phyloP scores from a whole-genome alignment of 2,113 vertebrate species.

The Athene noctua region DNA sequence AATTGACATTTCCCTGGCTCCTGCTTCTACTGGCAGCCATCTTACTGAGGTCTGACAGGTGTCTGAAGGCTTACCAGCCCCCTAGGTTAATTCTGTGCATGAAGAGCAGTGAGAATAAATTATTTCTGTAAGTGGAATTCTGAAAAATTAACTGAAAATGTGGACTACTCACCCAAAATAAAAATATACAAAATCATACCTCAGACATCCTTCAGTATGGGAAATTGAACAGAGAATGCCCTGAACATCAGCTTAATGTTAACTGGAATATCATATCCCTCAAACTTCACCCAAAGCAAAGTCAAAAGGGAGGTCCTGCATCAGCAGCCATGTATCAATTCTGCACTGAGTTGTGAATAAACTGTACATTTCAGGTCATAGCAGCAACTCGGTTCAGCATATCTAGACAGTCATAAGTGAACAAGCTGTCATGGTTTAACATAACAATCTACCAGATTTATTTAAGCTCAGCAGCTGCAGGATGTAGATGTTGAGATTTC shows the following conservation, averaged over 20 bases:
- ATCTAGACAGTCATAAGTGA: background rate
- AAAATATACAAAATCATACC: background rate
- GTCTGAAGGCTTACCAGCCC: background rate
- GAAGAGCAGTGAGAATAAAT: background rate
- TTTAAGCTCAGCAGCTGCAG: background rate
- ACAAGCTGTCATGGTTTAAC: background rate
- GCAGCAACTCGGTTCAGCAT: background rate
- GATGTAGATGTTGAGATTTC: background rate
- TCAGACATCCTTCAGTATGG: background rate
- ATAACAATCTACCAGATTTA: background rate
- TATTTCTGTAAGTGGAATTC: background rate
- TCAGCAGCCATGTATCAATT: background rate
- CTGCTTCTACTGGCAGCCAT: background rate
- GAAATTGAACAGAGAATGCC: background rate
- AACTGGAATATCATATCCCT: background rate
- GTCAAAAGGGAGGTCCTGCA: background rate
- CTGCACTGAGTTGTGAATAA: background rate
- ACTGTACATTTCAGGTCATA: background rate
- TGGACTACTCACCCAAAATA: background rate
- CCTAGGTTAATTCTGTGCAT: background rate
- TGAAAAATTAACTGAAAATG: slow-evolving; percentile 33
- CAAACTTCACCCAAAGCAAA: background rate
- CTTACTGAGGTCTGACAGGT: background rate
- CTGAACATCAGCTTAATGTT: background rate
- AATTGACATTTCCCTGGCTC: background rate